phyloP scores from a whole-genome alignment of 2,888 invertebrate species.

The Stegophylla sp. region DNA sequence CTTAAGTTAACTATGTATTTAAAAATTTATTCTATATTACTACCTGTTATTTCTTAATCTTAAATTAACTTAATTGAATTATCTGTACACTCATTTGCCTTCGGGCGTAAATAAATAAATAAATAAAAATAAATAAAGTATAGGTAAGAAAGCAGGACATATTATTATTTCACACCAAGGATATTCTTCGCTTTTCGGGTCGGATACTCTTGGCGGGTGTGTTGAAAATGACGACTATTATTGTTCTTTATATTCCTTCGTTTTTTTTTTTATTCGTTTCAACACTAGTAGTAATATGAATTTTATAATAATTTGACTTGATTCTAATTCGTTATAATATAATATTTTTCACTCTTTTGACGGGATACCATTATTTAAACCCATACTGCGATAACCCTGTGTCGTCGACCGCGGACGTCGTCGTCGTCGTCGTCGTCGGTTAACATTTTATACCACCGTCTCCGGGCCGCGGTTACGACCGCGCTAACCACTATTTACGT shows the following conservation, averaged over 20 bases:
- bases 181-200: too few relatives aligned
- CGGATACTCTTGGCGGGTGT: too few relatives aligned
- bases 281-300: constrained; percentile 98
- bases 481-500: constrained; percentile 28
- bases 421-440: background rate
- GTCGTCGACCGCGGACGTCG: background rate
- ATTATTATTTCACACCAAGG: too few relatives aligned
- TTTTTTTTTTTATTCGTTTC: constrained; percentile 63
- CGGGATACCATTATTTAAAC: background rate
- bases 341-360: background rate
- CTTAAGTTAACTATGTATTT: too few relatives aligned
- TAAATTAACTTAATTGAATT: too few relatives aligned
- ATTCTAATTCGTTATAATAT: constrained; percentile 70
- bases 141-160: too few relatives aligned
- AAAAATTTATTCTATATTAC: too few relatives aligned
- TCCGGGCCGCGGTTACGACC: background rate
- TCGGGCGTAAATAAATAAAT: too few relatives aligned
- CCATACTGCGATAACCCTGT: background rate
- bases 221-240: background rate
- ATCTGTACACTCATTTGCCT: too few relatives aligned
- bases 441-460: background rate
- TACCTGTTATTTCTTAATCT: too few relatives aligned
- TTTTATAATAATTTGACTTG: too few relatives aligned
- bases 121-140: too few relatives aligned
- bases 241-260: background rate